Base-by-base conservation (phyloP, 1,140 invertebrate genomes). In the Heliothis subflexa region DNA sequence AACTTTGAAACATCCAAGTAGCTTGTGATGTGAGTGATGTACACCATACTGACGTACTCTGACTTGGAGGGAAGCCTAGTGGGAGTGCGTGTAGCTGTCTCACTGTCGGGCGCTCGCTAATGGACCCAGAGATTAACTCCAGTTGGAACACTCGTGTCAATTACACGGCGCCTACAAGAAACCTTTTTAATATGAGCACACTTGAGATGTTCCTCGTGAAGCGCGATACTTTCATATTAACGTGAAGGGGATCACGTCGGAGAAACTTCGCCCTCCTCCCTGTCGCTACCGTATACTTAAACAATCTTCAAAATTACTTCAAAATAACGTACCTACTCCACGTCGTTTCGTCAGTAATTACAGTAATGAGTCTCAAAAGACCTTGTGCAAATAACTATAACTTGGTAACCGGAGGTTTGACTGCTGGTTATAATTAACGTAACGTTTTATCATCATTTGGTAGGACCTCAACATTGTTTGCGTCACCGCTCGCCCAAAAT, bases 161-260 rank as follows among this genome's bases (percentile, higher is more conserved):
- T 80, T 81, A 82, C 62, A 50, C 57, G 16, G 16, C 55, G 70
- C 28, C 18, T 12, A n/a, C 68, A 11, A 52, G 55, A 72, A 59
- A 77, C 74, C 78, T 80, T 82, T 82, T 82, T 83, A 83, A 83
- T 83, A 82, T 80, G 78, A 64, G 66, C 72, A 57, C 52, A 25
- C 52, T 49, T 52, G 70, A 64, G 33, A 59, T 25, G 18, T 28
- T 18, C 50, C 50, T 13, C 70, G 13, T 5, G 70, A 57, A 13
- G n/a, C 21, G 47, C 13, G 12, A 11, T 61, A 74, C 55, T 74
- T 59, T 49, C 55, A 61, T n/a, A 40, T 73, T 57, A 57, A 9
- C 18, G 13, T 18, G 18, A n/a, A 70, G 66, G 66, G 66, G 66
- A 50, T 70, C 47, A 49, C 66, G 66, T 9, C 40, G 33, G 33